Evolutionary conservation across 1,140 invertebrate species (phyloP).

Genomic region (Goniozus legneri): DNA sequence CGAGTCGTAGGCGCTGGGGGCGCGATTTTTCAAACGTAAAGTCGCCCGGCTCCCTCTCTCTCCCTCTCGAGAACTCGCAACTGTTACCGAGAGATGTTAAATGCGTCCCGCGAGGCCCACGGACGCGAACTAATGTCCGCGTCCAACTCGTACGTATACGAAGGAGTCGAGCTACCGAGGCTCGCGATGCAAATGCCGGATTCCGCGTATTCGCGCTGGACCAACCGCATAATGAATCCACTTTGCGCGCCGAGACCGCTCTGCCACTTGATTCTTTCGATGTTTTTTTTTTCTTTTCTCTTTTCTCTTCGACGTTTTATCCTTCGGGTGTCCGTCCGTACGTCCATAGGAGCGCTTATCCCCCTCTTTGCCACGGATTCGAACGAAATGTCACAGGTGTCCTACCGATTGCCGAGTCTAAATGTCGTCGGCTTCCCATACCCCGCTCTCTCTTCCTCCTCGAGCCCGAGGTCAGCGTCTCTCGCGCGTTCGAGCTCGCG

Average conservation of each 20-base stretch:
- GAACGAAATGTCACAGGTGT: constrained; percentile 56
- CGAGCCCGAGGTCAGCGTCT: not conserved
- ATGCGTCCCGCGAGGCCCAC: constrained; percentile 45
- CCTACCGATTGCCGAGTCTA: constrained; percentile 46
- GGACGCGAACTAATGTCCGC: constrained; percentile 51
- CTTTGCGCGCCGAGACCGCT: constrained; percentile 33
- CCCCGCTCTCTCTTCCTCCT: constrained; percentile 21
- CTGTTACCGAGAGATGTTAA: constrained; percentile 50
- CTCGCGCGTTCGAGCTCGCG: too few species aligned
- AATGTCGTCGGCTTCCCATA: constrained; percentile 49
- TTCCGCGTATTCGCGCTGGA: too few species aligned
- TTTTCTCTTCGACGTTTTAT: not conserved
- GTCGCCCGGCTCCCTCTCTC: too few species aligned
- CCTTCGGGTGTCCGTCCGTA: constrained; percentile 8
- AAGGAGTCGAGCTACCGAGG: constrained; percentile 29
- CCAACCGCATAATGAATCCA: constrained; percentile 44
- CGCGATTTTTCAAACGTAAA: too few species aligned
- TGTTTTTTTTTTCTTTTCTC: constrained; percentile 10
- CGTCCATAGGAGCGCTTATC: not conserved
- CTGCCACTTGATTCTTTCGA: constrained; percentile 13
- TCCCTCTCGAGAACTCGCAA: too few species aligned
- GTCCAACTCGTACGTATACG: constrained; percentile 28
- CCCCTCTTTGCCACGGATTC: constrained; percentile 25
- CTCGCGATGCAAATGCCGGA: constrained; percentile 37
- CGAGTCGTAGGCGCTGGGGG: too few species aligned